Conservation (phyloP, 2,113 vertebrate species). For the Triplophysa siluroides region DNA sequence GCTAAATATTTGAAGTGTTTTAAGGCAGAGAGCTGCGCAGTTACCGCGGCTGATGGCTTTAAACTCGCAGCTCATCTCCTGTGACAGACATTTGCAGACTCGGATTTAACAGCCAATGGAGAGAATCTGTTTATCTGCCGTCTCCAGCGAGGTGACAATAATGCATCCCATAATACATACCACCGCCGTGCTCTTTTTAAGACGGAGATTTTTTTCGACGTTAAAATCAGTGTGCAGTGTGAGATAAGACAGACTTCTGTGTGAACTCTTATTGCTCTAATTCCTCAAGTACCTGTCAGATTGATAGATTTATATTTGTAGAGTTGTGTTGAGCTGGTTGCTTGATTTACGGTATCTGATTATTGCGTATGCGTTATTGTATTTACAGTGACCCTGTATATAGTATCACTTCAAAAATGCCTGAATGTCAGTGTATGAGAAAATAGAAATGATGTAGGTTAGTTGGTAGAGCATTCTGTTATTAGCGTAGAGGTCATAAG, state of each 20-base stretch:
- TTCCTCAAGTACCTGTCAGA: conserved; percentile 70
- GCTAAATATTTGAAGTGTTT: conserved; percentile 92
- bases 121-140: not conserved
- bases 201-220: too few relatives aligned
- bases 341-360: not conserved
- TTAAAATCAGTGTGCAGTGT: too few relatives aligned
- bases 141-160: not conserved
- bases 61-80: not conserved
- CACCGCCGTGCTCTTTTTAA: not conserved
- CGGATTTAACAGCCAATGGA: conserved; percentile 12
- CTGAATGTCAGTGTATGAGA: too few relatives aligned
- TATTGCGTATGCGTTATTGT: too few relatives aligned
- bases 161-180: not conserved
- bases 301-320: conserved; percentile 40
- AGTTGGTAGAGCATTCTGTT: too few relatives aligned
- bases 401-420: too few relatives aligned
- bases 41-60: not conserved
- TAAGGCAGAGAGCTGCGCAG: conserved; percentile 75
- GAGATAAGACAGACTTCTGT: conserved; percentile 41
- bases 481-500: too few relatives aligned
- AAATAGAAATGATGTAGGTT: too few relatives aligned
- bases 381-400: too few relatives aligned
- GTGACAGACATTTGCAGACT: not conserved
- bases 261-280: conserved; percentile 60
- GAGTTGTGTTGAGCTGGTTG: not conserved